Evolutionary conservation across 2,888 invertebrate genomes (phyloP).

Genomic region (Pelosia muscerda): DNA sequence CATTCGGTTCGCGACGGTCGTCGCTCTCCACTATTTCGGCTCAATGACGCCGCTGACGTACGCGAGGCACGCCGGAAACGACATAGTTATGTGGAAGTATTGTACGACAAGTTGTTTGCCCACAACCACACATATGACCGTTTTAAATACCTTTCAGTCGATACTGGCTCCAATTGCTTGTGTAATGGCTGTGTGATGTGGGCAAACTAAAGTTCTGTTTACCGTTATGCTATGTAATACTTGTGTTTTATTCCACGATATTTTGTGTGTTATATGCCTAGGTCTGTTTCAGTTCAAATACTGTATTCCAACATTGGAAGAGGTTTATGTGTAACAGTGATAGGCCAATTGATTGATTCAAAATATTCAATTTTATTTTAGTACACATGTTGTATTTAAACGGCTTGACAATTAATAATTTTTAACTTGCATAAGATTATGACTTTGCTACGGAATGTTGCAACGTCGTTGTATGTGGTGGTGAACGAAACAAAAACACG

Average conservation of each 20-base stretch:
- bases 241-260: neutral
- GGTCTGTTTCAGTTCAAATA: neutral
- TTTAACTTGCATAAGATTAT: neutral
- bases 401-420: neutral
- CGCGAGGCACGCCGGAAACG: conserved; percentile 5
- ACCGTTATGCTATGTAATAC: neutral
- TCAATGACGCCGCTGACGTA: conserved; percentile 28
- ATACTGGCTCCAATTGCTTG: neutral
- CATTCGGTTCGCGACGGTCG: conserved; percentile 34
- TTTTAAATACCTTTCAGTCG: neutral
- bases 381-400: neutral
- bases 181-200: neutral
- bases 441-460: neutral
- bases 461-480: neutral
- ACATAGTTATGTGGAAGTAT: neutral
- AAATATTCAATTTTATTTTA: neutral
- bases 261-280: neutral
- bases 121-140: neutral
- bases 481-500: too few relatives aligned
- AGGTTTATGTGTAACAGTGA: too few relatives aligned
- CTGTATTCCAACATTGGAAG: too few relatives aligned
- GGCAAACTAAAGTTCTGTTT: neutral
- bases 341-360: too few relatives aligned
- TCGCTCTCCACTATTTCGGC: conserved; percentile 41
- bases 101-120: conserved; percentile 3